A percentile compares a stretch with the other conserved stretches of the same genome.
These are phyloP conservation scores for Callosobruchus maculatus DNA, from an alignment of 2,888 invertebrate genomes.

Conservation along the genomic window DNA sequence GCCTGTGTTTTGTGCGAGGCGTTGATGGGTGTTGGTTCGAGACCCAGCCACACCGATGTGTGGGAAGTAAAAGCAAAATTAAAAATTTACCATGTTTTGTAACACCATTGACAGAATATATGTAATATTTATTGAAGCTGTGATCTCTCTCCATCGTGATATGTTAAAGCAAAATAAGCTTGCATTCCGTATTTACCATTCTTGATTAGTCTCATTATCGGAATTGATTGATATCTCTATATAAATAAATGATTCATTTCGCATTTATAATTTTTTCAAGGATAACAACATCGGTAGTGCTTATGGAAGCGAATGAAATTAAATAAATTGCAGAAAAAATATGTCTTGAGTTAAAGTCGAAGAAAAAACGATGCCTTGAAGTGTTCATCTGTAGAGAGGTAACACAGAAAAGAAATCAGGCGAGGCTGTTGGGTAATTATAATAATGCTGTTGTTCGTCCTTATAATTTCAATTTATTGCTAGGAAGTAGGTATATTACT, in stretches of 20 bases:
- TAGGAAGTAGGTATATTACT: neutral
- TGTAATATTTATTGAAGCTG: too few species aligned
- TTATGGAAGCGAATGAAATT: neutral
- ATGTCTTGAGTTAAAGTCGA: neutral
- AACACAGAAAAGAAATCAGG: neutral
- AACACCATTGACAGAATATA: too few species aligned
- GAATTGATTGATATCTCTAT: neutral
- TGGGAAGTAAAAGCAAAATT: too few species aligned
- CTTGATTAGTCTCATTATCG: neutral
- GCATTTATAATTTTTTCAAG: neutral
- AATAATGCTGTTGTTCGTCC: neutral
- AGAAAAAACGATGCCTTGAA: neutral
- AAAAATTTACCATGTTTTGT: too few species aligned
- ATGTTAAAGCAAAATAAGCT: too few species aligned
- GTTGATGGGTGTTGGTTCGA: too few species aligned
- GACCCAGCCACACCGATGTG: too few species aligned
- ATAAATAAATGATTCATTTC: neutral
- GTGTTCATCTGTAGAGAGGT: neutral
- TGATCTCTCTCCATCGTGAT: too few species aligned
- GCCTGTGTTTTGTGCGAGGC: too few species aligned
- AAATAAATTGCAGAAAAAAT: neutral
- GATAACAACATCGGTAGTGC: neutral
- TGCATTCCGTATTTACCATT: neutral
- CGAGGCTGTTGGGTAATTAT: neutral
- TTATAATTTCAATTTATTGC: neutral